Evolutionary conservation across 2,888 invertebrate species (phyloP).

Genomic region (Ditula angustiorana): DNA sequence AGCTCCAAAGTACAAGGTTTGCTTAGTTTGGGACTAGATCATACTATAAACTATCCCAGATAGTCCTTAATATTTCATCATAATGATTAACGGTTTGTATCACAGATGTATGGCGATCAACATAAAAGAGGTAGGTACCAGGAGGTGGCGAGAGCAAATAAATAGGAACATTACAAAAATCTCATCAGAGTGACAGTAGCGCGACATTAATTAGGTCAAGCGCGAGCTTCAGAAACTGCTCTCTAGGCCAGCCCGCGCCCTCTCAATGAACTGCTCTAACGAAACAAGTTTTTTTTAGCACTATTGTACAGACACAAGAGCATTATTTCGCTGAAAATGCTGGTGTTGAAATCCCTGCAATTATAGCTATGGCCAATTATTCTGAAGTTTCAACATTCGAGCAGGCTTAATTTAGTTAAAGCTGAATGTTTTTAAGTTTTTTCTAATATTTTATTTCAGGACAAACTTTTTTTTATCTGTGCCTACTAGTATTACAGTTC

Average conservation of each 20-base stretch:
- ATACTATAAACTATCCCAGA: too few relatives aligned
- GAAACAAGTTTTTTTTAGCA: constrained; percentile 73
- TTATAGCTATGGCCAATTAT: not conserved
- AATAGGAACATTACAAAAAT: constrained; percentile 51
- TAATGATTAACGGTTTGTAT: too few relatives aligned
- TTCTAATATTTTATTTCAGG: too few relatives aligned
- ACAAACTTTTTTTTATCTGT: too few relatives aligned
- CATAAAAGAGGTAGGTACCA: constrained; percentile 20
- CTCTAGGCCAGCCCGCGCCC: constrained; percentile 63
- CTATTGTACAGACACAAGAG: constrained; percentile 53
- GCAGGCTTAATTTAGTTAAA: not conserved
- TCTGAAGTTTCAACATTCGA: not conserved
- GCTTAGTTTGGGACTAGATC: too few relatives aligned
- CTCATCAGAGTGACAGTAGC: constrained; percentile 65
- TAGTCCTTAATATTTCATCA: too few relatives aligned
- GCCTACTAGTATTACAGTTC: too few relatives aligned
- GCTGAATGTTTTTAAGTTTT: too few relatives aligned
- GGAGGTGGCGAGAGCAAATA: constrained; percentile 57
- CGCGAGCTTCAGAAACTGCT: constrained; percentile 69
- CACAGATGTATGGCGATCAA: too few relatives aligned
- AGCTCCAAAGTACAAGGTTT: too few relatives aligned
- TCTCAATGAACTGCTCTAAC: constrained; percentile 77
- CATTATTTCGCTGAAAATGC: constrained; percentile 14
- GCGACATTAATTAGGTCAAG: constrained; percentile 76
- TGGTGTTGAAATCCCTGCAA: not conserved